Evolutionary conservation across 2,113 vertebrate species (phyloP).

Genomic region (Oncorhynchus nerka): DNA sequence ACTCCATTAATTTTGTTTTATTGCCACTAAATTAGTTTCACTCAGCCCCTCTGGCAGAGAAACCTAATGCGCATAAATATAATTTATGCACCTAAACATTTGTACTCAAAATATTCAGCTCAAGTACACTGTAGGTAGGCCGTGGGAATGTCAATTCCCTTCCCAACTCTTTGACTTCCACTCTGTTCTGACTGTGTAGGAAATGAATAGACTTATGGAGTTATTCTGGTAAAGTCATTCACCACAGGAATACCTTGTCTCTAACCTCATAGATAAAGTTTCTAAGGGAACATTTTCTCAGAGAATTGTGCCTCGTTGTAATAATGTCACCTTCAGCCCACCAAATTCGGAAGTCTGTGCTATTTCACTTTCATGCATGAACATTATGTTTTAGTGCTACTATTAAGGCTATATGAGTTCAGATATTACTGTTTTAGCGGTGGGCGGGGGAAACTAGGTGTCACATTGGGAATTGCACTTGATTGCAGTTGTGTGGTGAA

Average conservation of each 20-base stretch:
- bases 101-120: conserved; percentile 59
- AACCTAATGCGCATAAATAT: conserved; percentile 73
- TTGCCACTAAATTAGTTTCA: conserved; percentile 79
- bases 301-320: not conserved
- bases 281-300: conserved; percentile 5
- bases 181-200: not conserved
- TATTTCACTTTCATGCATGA: conserved; percentile 11
- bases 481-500: conserved; percentile 5
- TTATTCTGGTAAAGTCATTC: not conserved
- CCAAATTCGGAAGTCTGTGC: not conserved
- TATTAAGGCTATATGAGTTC: conserved; percentile 3
- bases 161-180: not conserved
- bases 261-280: not conserved
- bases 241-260: not conserved
- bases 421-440: not conserved
- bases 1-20: conserved; percentile 81
- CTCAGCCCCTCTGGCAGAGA: conserved; percentile 70
- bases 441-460: not conserved
- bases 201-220: not conserved
- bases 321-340: conserved; percentile 4
- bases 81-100: conserved; percentile 75
- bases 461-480: not conserved
- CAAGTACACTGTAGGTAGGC: not conserved
- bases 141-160: conserved; percentile 7
- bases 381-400: conserved; percentile 12